Conservation (phyloP, 2,888 invertebrate species). For the Theristus sp. region DNA sequence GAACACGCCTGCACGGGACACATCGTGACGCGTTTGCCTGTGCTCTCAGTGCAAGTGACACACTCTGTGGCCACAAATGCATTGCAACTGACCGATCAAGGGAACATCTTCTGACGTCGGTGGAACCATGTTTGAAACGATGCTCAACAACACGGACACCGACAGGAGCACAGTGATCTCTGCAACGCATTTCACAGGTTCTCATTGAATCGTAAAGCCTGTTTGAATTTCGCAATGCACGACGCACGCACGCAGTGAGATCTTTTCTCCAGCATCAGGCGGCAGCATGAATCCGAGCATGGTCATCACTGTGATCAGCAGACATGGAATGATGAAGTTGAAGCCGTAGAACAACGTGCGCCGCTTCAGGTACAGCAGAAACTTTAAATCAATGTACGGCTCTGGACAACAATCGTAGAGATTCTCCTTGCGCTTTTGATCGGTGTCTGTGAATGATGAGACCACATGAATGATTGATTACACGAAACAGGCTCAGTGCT, state of each 20-base stretch:
- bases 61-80: background rate
- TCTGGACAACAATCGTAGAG: constrained; percentile 64
- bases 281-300: constrained; percentile 91
- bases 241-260: constrained; percentile 58
- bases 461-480: too few relatives aligned
- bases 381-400: constrained; percentile 55
- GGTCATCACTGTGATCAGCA: constrained; percentile 95
- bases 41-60: background rate
- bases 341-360: constrained; percentile 97
- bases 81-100: constrained; percentile 57
- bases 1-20: constrained; percentile 11
- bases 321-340: constrained; percentile 96
- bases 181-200: too few relatives aligned
- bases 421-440: constrained; percentile 14
- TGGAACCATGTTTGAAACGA: constrained; percentile 93
- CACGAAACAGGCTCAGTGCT: background rate
- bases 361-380: constrained; percentile 54
- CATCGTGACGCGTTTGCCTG: background rate
- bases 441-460: background rate
- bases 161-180: constrained; percentile 46
- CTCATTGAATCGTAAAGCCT: too few relatives aligned
- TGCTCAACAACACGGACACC: constrained; percentile 90
- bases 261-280: constrained; percentile 94
- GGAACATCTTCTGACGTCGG: constrained; percentile 97
- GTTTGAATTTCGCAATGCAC: background rate